These are phyloP conservation scores for Sclerurus mexicanus DNA, from an alignment of 2,113 vertebrate species.

Conservation along the genomic window DNA sequence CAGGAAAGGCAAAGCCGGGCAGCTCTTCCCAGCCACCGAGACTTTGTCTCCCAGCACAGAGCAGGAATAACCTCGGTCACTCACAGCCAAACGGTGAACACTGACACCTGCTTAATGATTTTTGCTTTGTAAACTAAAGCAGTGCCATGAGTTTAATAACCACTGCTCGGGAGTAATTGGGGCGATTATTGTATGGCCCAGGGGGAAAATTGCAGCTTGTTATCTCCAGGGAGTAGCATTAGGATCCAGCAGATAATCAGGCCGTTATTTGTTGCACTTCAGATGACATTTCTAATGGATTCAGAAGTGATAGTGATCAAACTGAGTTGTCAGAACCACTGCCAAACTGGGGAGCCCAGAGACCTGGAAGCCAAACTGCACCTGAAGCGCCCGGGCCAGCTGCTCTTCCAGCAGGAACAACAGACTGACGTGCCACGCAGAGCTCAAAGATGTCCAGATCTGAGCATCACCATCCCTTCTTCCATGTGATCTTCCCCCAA, in stretches of 20 bases:
- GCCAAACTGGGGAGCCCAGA: not conserved
- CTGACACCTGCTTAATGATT: constrained; percentile 64
- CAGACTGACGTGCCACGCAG: fast-evolving
- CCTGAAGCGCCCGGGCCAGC: not conserved
- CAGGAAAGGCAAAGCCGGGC: not conserved
- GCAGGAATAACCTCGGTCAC: not conserved
- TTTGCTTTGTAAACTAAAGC: constrained; percentile 45
- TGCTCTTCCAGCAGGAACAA: not conserved
- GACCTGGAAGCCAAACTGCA: not conserved
- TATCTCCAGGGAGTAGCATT: constrained; percentile 62
- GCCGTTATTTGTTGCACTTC: constrained; percentile 60
- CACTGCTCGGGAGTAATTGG: constrained; percentile 64
- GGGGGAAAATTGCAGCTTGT: constrained; percentile 54
- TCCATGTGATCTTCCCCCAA: not conserved
- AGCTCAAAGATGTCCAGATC: not conserved
- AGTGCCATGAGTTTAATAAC: constrained; percentile 55
- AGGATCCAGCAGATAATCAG: constrained; percentile 58
- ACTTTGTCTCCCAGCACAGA: not conserved
- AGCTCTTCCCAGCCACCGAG: not conserved
- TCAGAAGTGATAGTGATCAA: constrained; percentile 16
- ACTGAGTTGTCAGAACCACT: not conserved
- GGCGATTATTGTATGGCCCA: constrained; percentile 54
- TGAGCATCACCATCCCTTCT: not conserved
- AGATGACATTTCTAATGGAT: constrained; percentile 32
- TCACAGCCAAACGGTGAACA: not conserved